These are phyloP conservation scores for Machimus atricapillus DNA, from an alignment of 2,888 invertebrate genomes.

Conservation along the genomic window DNA sequence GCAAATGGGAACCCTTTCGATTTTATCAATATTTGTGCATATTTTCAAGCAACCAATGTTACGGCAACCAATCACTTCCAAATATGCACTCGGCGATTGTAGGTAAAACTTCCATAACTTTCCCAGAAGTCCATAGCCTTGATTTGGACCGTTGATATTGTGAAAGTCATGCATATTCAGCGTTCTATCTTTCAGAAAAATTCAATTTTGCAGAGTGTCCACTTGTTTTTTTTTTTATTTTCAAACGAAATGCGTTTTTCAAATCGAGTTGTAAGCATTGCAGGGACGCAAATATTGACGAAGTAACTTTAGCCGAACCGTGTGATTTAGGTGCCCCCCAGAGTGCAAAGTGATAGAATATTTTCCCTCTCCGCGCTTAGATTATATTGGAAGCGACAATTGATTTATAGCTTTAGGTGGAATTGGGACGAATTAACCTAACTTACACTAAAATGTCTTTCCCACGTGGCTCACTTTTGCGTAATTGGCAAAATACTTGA, in stretches of 20 bases:
- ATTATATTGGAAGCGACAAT: not conserved
- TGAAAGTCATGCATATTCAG: not conserved
- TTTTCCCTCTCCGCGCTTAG: not conserved
- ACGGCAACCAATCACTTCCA: not conserved
- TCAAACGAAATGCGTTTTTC: not conserved
- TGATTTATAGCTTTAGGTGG: not conserved
- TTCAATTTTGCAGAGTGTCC: not conserved
- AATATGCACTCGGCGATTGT: not conserved
- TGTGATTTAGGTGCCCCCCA: not conserved
- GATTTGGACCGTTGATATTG: not conserved
- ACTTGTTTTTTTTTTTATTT: too few species aligned
- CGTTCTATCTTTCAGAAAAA: not conserved
- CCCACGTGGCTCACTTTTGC: not conserved
- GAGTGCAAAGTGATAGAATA: not conserved
- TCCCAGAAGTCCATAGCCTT: not conserved
- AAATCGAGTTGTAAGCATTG: not conserved
- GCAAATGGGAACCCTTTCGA: not conserved
- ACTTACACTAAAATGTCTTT: not conserved
- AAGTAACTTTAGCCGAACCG: not conserved
- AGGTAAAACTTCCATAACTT: not conserved
- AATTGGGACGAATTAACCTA: not conserved
- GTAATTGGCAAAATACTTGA: not conserved
- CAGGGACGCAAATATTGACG: not conserved
- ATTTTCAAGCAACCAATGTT: not conserved
- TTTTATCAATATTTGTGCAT: not conserved